Percentiles rank a stretch among this genome's conserved stretches.
phyloP scores from a whole-genome alignment of 1,140 invertebrate species.

The Uloborus diversus region DNA sequence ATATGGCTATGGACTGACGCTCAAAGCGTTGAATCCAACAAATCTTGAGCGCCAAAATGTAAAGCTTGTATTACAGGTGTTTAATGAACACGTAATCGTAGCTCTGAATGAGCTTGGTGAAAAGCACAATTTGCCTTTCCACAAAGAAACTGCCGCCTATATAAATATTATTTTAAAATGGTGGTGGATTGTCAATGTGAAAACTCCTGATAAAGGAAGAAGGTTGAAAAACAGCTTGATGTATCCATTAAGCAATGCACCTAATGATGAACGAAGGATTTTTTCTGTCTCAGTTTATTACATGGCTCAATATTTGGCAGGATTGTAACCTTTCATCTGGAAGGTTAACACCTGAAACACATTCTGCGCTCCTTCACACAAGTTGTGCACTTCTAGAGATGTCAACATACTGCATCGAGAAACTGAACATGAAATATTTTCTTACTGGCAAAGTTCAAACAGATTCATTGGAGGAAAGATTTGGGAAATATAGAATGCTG shows the following conservation, averaged over 20 bases:
- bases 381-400: constrained; percentile 35
- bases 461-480: too few relatives aligned
- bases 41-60: constrained; percentile 58
- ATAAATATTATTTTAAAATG: constrained; percentile 37
- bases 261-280: neutral
- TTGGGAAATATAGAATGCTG: too few relatives aligned
- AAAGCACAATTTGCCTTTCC: neutral
- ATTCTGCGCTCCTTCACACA: neutral
- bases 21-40: constrained; percentile 34
- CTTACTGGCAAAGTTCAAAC: too few relatives aligned
- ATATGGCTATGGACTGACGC: constrained; percentile 25
- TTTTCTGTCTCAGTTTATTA: neutral
- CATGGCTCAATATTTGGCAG: neutral
- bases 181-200: too few relatives aligned
- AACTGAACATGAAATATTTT: too few relatives aligned
- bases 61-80: constrained; percentile 48
- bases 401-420: constrained; percentile 24
- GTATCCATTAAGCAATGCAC: neutral
- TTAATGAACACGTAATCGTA: constrained; percentile 42
- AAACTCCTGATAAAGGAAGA: too few relatives aligned
- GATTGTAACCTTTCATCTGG: neutral
- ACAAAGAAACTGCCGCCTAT: constrained; percentile 31
- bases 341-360: neutral
- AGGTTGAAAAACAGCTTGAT: neutral
- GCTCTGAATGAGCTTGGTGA: constrained; percentile 14